Conservation (phyloP, 2,888 invertebrate species). For the Pachydiplax longipennis region DNA sequence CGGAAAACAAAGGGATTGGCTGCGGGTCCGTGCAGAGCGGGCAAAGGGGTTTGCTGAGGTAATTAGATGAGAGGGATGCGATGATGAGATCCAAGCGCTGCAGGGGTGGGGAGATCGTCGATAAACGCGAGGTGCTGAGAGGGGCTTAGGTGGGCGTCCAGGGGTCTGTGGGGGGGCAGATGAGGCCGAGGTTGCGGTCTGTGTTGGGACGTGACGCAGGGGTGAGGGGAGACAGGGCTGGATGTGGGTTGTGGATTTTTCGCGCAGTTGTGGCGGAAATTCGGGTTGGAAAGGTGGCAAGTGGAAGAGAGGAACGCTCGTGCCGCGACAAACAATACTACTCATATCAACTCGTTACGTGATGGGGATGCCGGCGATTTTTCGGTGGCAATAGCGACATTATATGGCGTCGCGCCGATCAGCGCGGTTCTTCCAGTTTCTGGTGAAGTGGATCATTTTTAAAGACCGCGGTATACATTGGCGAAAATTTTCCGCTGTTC, state of each 20-base stretch:
- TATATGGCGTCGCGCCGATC: too few relatives aligned
- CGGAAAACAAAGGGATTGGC: slow-evolving; percentile 38
- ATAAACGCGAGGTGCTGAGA: background rate
- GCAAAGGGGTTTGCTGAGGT: background rate
- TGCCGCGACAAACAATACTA: too few relatives aligned
- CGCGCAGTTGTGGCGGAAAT: background rate
- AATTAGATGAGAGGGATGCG: slow-evolving; percentile 25
- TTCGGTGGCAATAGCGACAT: too few relatives aligned
- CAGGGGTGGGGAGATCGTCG: background rate
- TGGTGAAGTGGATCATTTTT: too few relatives aligned
- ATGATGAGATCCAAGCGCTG: background rate
- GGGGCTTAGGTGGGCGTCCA: background rate
- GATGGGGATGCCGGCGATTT: too few relatives aligned
- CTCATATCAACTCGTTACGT: too few relatives aligned
- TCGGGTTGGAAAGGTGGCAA: background rate
- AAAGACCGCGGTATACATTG: too few relatives aligned
- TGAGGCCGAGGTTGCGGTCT: background rate
- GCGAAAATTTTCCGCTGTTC: too few relatives aligned
- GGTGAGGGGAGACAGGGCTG: background rate
- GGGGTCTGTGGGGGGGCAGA: background rate
- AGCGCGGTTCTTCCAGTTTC: too few relatives aligned
- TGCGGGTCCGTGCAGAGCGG: background rate
- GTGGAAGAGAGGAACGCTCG: background rate
- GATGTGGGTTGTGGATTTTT: background rate
- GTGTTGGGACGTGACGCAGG: background rate